A percentile compares a stretch with the other conserved stretches of the same genome.
Evolutionary conservation across 2,888 invertebrate species (phyloP).

Genomic region (Tenthredo mesomela): DNA sequence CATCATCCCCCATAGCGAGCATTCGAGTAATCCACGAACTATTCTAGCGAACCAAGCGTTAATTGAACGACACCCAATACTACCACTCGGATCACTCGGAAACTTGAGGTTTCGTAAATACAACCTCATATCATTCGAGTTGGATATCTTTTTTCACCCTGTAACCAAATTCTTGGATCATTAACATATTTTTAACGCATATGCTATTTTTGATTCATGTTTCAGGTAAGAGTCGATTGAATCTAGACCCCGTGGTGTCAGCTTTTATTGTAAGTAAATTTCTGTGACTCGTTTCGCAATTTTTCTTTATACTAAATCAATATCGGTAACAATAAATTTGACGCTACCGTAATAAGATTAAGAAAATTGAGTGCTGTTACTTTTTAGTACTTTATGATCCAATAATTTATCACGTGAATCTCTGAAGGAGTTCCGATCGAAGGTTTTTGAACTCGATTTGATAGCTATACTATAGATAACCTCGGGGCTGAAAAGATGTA

Average conservation of each 20-base stretch:
- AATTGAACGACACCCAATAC: not conserved
- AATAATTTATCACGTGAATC: not conserved
- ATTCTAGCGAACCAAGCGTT: not conserved
- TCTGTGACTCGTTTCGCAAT: not conserved
- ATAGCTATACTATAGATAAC: slow-evolving; percentile 9
- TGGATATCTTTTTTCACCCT: not conserved
- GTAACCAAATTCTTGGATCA: not conserved
- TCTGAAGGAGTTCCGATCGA: slow-evolving; percentile 3
- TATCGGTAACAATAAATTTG: not conserved
- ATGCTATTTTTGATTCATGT: not conserved
- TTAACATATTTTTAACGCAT: not conserved
- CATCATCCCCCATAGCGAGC: not conserved
- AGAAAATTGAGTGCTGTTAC: not conserved
- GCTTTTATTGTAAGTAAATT: not conserved
- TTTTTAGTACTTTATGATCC: not conserved
- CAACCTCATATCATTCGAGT: not conserved
- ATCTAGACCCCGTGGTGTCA: not conserved
- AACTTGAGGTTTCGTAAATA: not conserved
- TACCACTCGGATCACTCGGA: not conserved
- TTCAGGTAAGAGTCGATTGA: slow-evolving; percentile 21
- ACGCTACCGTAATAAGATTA: not conserved
- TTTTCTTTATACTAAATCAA: not conserved
- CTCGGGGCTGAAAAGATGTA: slow-evolving; percentile 40
- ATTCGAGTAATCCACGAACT: not conserved
- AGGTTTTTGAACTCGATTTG: slow-evolving; percentile 38